Conservation (phyloP, 2,888 invertebrate genomes). For the Agonopterix subpropinquella region DNA sequence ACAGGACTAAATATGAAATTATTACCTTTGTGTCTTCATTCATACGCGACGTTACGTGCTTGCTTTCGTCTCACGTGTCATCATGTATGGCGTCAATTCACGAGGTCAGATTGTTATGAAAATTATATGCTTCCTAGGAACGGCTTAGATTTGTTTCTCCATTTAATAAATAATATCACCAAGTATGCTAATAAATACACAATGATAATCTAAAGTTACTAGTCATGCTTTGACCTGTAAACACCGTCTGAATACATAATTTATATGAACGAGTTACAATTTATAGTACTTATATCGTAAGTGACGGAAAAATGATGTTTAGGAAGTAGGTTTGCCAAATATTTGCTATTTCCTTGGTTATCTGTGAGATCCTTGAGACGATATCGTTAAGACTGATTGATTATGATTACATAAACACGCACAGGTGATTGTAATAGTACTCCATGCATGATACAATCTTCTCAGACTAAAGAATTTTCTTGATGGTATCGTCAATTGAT, state of each 20-base stretch:
- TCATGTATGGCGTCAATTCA: constrained; percentile 8
- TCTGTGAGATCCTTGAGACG: constrained; percentile 1
- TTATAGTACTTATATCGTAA: too few species aligned
- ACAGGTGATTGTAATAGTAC: too few species aligned
- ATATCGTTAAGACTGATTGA: constrained; percentile 6
- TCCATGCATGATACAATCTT: too few species aligned
- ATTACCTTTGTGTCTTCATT: too few species aligned
- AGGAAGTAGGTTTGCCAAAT: too few species aligned
- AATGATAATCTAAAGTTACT: constrained; percentile 1
- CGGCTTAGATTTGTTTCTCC: too few species aligned
- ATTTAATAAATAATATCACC: too few species aligned
- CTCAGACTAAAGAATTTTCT: constrained; percentile 17
- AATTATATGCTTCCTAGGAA: background rate
- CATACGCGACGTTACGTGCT: background rate
- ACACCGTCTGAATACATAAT: constrained; percentile 3
- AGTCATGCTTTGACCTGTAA: constrained; percentile 4
- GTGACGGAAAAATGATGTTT: too few species aligned
- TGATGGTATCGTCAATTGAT: constrained; percentile 23
- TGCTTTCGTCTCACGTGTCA: constrained; percentile 12
- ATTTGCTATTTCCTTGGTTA: background rate
- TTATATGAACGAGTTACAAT: background rate
- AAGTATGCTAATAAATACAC: too few species aligned
- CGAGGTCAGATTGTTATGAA: constrained; percentile 13
- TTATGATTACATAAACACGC: constrained; percentile 9
- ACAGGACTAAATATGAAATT: too few species aligned